Evolutionary conservation across 2,113 vertebrate species (phyloP).

Genomic region (Amblyopsis rosae): DNA sequence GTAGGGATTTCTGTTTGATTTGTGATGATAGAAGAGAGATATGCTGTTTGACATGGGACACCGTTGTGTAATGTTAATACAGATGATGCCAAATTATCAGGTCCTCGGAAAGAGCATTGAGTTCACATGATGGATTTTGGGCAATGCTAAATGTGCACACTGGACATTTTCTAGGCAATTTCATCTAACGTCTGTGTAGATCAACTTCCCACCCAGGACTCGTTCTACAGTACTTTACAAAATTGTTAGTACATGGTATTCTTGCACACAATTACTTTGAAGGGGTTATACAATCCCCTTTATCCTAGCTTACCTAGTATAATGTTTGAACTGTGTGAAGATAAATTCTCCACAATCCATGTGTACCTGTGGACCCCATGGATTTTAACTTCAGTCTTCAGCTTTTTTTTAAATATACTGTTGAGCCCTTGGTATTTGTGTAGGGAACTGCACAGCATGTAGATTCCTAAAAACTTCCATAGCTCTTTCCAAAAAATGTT

Average conservation of each 20-base stretch:
- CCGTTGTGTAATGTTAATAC: slow-evolving; percentile 58
- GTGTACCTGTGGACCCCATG: slow-evolving; percentile 9
- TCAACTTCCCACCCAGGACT: slow-evolving; percentile 29
- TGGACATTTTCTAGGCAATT: slow-evolving; percentile 44
- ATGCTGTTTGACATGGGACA: slow-evolving; percentile 51
- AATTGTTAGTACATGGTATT: background rate
- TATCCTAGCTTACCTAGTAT: background rate
- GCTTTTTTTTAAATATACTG: slow-evolving; percentile 5
- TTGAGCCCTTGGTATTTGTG: slow-evolving; percentile 5
- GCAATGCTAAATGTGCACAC: slow-evolving; percentile 49
- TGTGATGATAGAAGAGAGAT: slow-evolving; percentile 44
- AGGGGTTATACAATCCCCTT: too few relatives aligned
- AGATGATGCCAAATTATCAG: slow-evolving; percentile 34
- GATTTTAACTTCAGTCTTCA: slow-evolving; percentile 17
- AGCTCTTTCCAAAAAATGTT: background rate
- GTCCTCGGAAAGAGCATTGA: slow-evolving; percentile 35
- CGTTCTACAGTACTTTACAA: slow-evolving; percentile 11
- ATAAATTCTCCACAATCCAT: background rate
- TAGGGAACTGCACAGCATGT: background rate
- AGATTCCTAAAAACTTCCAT: slow-evolving; percentile 1
- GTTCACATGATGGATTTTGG: slow-evolving; percentile 58
- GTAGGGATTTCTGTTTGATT: slow-evolving; percentile 51
- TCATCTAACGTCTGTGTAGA: slow-evolving; percentile 31
- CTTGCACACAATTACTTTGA: too few relatives aligned
- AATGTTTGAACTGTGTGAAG: slow-evolving; percentile 4